Evolutionary conservation across 2,113 vertebrate species (phyloP).

Genomic region (Osmerus mordax): DNA sequence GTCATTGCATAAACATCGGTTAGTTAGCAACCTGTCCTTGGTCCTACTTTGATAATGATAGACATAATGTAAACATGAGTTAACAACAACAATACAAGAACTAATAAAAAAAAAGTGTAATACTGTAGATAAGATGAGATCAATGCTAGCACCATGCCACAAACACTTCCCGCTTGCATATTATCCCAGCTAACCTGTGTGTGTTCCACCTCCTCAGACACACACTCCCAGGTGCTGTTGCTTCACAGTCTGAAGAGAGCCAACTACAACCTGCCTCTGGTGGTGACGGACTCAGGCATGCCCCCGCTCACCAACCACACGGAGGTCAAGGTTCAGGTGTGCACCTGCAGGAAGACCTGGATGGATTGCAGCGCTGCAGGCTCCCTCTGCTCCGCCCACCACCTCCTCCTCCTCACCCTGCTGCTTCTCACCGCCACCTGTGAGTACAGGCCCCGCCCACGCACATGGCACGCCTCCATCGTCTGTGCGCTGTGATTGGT

Average conservation of each 20-base stretch:
- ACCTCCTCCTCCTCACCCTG: constrained; percentile 72
- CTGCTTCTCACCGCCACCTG: constrained; percentile 44
- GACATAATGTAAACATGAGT: no score
- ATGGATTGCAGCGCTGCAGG: constrained; percentile 87
- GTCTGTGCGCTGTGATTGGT: no score
- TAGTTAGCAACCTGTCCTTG: no score
- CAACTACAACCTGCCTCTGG: constrained; percentile 92
- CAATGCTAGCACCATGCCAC: no score
- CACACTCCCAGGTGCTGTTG: constrained; percentile 90
- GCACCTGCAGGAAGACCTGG: constrained; percentile 94
- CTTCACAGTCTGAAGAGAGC: constrained; percentile 92
- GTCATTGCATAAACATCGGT: no score
- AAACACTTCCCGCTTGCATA: no score
- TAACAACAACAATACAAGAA: no score
- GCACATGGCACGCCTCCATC: no score
- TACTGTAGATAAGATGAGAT: no score
- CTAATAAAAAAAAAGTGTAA: no score
- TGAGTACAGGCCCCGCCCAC: constrained; percentile 63
- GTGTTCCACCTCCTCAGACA: constrained; percentile 62
- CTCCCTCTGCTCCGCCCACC: constrained; percentile 69
- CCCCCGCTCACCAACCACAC: constrained; percentile 89
- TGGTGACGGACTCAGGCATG: constrained; percentile 92
- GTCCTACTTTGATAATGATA: no score
- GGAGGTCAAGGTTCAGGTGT: constrained; percentile 94
- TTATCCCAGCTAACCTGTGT: background rate